Percentiles rank a stretch among this genome's conserved stretches.
phyloP scores from a whole-genome alignment of 1,140 invertebrate species.

The Campodea augens region DNA sequence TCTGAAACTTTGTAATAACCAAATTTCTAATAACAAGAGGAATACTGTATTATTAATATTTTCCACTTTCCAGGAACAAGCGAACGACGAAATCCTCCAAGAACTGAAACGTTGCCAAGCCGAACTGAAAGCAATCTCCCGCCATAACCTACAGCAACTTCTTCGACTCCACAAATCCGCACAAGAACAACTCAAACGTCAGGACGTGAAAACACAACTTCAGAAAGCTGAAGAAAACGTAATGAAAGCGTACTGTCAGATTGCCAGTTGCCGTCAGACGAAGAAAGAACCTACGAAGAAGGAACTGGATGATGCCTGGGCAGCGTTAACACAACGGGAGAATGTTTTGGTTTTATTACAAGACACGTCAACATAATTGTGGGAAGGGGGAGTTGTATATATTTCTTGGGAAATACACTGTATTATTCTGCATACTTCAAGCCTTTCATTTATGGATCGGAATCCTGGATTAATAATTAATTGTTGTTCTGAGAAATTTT shows the following conservation, averaged over 20 bases:
- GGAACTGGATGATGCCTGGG: slow-evolving; percentile 60
- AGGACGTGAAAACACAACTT: slow-evolving; percentile 47
- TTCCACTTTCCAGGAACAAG: slow-evolving; percentile 12
- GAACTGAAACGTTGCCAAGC: slow-evolving; percentile 26
- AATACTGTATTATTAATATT: not conserved
- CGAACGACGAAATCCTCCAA: slow-evolving; percentile 26
- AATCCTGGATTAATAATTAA: too few relatives aligned
- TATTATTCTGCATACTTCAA: too few relatives aligned
- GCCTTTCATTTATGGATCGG: too few relatives aligned
- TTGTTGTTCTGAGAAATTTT: too few relatives aligned
- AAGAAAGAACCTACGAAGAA: slow-evolving; percentile 57
- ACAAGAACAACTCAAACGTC: slow-evolving; percentile 40
- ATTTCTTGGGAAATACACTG: too few relatives aligned
- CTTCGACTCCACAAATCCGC: slow-evolving; percentile 36
- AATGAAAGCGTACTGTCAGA: slow-evolving; percentile 59
- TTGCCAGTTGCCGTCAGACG: slow-evolving; percentile 50
- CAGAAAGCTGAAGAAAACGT: slow-evolving; percentile 45
- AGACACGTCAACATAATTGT: too few relatives aligned
- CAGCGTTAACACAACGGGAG: slow-evolving; percentile 38
- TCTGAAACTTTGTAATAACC: too few relatives aligned
- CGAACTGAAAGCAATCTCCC: slow-evolving; percentile 39
- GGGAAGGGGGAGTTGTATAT: too few relatives aligned
- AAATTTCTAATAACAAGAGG: too few relatives aligned
- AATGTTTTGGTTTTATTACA: too few relatives aligned
- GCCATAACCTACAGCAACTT: slow-evolving; percentile 45